Evolutionary conservation across 1,140 invertebrate species (phyloP).

Genomic region (Microvelia longipes): DNA sequence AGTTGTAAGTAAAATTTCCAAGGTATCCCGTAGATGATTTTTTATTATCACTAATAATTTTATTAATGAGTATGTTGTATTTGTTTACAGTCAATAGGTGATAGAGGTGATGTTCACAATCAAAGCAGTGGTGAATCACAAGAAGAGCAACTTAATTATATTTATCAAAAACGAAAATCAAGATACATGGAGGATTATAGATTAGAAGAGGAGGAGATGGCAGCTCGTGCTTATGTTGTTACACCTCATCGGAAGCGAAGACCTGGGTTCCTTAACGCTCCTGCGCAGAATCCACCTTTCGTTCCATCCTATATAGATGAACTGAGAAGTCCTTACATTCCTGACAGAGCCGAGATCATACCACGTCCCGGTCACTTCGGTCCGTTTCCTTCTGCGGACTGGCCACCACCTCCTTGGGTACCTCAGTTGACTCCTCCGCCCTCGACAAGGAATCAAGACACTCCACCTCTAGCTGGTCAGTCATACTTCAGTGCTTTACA

Average conservation of each 20-base stretch:
- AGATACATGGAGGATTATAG: slow-evolving; percentile 23
- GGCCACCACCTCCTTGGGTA: slow-evolving; percentile 7
- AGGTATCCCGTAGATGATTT: too few relatives aligned
- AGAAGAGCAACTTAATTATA: slow-evolving; percentile 14
- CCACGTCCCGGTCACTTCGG: neutral
- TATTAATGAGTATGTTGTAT: too few relatives aligned
- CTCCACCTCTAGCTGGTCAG: slow-evolving; percentile 5
- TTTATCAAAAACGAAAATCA: slow-evolving; percentile 19
- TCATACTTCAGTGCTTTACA: neutral
- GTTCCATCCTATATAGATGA: slow-evolving; percentile 50
- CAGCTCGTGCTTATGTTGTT: slow-evolving; percentile 45
- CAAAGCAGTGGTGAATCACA: slow-evolving; percentile 8
- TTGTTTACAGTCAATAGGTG: neutral
- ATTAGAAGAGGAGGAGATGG: neutral
- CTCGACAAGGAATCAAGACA: slow-evolving; percentile 4
- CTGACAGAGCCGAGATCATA: neutral
- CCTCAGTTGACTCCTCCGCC: neutral
- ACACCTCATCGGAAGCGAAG: slow-evolving; percentile 66
- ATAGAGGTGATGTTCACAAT: slow-evolving; percentile 1
- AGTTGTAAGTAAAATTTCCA: too few relatives aligned
- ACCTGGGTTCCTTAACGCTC: slow-evolving; percentile 68
- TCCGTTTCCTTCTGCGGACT: neutral
- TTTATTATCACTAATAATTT: too few relatives aligned
- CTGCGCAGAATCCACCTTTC: slow-evolving; percentile 67
- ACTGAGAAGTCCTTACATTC: slow-evolving; percentile 17